A percentile compares a stretch with the other conserved stretches of the same genome.
Conservation (phyloP, 2,113 vertebrate genomes). For the Phasianus colchicus region DNA sequence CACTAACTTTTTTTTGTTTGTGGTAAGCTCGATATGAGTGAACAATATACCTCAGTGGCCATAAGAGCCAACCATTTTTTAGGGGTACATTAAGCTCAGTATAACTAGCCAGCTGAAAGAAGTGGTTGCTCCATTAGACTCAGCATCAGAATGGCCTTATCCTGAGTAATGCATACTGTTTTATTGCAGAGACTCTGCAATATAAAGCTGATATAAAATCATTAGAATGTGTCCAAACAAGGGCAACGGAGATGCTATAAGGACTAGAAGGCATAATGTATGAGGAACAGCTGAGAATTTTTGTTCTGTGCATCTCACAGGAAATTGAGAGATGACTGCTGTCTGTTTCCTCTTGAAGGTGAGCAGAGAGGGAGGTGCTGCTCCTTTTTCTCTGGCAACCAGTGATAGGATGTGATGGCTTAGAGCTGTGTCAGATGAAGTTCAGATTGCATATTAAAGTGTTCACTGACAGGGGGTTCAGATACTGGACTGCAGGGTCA, state of each 20-base stretch:
- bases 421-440: not conserved
- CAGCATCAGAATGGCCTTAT: not conserved
- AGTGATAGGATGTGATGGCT: not conserved
- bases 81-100: not conserved
- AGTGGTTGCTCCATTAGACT: not conserved
- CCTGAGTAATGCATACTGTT: not conserved
- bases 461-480: not conserved
- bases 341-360: not conserved
- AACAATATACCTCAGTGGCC: not conserved
- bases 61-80: not conserved
- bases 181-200: not conserved
- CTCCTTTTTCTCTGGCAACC: not conserved
- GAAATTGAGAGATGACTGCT: not conserved
- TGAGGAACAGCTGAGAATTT: not conserved
- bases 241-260: not conserved
- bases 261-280: not conserved
- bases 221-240: not conserved
- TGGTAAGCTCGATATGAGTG: no score
- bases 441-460: not conserved
- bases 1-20: not conserved
- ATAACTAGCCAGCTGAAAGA: not conserved
- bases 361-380: not conserved
- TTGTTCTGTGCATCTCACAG: not conserved
- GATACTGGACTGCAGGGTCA: not conserved
- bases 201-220: not conserved